Evolutionary conservation across 2,113 vertebrate species (phyloP).

Genomic region (Lophius piscatorius): DNA sequence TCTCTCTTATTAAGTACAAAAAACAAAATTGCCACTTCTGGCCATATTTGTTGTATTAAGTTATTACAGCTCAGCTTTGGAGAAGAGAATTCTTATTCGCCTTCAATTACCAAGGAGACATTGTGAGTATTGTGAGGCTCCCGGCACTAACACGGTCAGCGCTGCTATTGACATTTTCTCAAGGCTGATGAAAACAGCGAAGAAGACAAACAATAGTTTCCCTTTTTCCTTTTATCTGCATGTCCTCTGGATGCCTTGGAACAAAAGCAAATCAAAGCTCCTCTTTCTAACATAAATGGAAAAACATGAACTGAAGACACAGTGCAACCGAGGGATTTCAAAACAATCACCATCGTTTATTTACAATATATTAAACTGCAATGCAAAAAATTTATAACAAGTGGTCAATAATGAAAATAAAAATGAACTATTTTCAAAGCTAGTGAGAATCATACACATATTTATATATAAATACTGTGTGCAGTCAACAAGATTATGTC

Average conservation of each 20-base stretch:
- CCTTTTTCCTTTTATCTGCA: conserved; percentile 6
- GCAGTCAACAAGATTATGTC: conserved; percentile 64
- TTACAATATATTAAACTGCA: conserved; percentile 85
- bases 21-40: too few species aligned
- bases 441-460: conserved; percentile 76
- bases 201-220: neutral
- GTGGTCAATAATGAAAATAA: conserved; percentile 81
- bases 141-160: neutral
- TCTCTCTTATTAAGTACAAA: too few species aligned
- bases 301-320: neutral
- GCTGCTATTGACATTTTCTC: neutral
- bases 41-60: neutral
- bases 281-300: neutral
- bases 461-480: conserved; percentile 77
- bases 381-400: conserved; percentile 82
- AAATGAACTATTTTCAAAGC: conserved; percentile 74
- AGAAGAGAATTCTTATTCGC: neutral
- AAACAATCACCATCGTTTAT: conserved; percentile 83
- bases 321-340: conserved; percentile 33
- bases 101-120: neutral
- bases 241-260: neutral
- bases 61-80: neutral
- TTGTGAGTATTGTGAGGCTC: neutral
- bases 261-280: neutral
- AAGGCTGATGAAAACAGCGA: too few species aligned